Evolutionary conservation across 2,113 vertebrate genomes (phyloP), one percentile per base, ranked within the genome.

Genomic region (Psophia crepitans): DNA sequence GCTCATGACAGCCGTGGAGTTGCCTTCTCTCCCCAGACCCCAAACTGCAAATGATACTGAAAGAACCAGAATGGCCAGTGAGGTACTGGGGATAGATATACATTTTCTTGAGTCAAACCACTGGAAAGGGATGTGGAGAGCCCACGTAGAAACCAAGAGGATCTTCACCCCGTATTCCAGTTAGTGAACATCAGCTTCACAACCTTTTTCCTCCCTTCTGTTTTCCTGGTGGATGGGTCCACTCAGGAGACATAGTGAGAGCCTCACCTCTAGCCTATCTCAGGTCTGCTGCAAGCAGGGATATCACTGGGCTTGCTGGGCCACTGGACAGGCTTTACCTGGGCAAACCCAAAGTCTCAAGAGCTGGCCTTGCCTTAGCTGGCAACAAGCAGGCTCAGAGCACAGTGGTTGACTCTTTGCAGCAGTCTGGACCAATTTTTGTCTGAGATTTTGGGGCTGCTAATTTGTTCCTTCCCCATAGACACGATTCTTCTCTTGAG

Each of bases 91-190:
- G 10, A 1, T 10, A 28, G 56, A 8, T n/a, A 20, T 39, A 32
- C 35, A 8, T 32, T 54, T 12, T 39, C 7, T 53, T 65, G 49
- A 44, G 64, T 12, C 64, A 51, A 43, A 18, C 2, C 19, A 3
- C 43, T 33, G 35, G 15, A 14, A 43, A 56, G 19, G 46, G 21
- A 26, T 4, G 27, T 22, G 21, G 17, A 44, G 8, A 49, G 3
- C 30, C 49, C 56, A 11, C 5, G 5, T 1, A 14, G 43, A 26
- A 15, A 49, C 3, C 1, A 0, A 26, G 30, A 49, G n/a, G 19
- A 11, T 26, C 37, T 57, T 37, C 27, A 39, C 20, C 32, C 19
- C 24, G 1, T 37, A 2, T 15, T 49, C n/a, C 32, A 17, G 12
- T 1, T 83, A 43, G 26, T 15, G 44, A 79, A 44, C 14, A 19